Percentiles rank a stretch among this genome's conserved stretches.
These are phyloP conservation scores for Drosophila algonquin DNA, from an alignment of 2,888 invertebrate genomes.

Conservation along the genomic window DNA sequence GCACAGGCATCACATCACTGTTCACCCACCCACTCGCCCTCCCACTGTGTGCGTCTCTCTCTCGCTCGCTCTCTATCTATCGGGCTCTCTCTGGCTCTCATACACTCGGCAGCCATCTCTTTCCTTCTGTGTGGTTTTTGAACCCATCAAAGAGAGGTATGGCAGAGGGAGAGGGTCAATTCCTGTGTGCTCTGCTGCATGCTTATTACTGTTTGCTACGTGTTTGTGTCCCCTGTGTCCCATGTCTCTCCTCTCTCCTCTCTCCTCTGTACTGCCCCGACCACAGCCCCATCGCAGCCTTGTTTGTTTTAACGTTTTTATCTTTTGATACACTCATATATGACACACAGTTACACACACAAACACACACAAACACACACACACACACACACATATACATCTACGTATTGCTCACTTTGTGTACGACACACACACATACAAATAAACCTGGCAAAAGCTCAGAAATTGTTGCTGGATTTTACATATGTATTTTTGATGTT, in stretches of 20 bases:
- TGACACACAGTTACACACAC: conserved; percentile 45
- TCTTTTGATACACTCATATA: conserved; percentile 72
- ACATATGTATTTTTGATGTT: conserved; percentile 53
- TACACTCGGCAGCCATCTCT: neutral
- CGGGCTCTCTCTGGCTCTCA: conserved; percentile 2
- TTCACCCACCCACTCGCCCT: conserved; percentile 41
- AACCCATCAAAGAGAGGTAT: conserved; percentile 49
- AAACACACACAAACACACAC: conserved; percentile 25
- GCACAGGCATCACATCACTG: conserved; percentile 72
- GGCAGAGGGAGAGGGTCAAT: conserved; percentile 31
- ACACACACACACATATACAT: conserved; percentile 4
- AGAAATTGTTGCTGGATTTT: conserved; percentile 43
- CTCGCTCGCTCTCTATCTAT: conserved; percentile 16
- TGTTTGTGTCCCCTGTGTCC: conserved; percentile 50
- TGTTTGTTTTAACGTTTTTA: conserved; percentile 76
- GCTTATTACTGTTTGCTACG: conserved; percentile 77
- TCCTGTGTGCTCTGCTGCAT: conserved; percentile 69
- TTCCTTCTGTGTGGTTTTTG: conserved; percentile 39
- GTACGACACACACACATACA: conserved; percentile 30
- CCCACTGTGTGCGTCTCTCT: neutral
- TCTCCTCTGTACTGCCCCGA: neutral
- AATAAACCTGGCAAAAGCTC: conserved; percentile 52
- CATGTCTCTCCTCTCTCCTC: conserved; percentile 16
- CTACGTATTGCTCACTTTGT: conserved; percentile 73
- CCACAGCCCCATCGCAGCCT: conserved; percentile 22